phyloP scores from a whole-genome alignment of 2,113 vertebrate species.

The Trichechus manatus region DNA sequence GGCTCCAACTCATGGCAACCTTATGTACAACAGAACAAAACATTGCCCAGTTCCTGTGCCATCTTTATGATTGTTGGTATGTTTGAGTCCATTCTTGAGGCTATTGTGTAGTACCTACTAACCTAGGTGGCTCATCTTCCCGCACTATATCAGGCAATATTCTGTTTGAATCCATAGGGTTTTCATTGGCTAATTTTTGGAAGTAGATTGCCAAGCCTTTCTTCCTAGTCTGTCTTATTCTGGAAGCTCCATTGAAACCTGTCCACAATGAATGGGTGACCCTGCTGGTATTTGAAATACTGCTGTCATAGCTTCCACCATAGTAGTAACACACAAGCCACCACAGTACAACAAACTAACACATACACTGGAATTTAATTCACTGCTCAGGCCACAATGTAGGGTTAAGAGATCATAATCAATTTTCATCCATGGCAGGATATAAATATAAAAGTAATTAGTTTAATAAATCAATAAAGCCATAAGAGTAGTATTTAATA shows the following conservation, averaged over 20 bases:
- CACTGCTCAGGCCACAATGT: not conserved
- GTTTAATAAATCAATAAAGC: conserved; percentile 68
- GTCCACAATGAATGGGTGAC: not conserved
- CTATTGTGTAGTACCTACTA: not conserved
- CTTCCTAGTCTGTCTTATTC: not conserved
- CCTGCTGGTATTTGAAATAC: not conserved
- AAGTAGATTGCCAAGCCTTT: not conserved
- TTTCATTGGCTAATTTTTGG: not conserved
- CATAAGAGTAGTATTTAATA: conserved; percentile 55
- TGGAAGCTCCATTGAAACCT: not conserved
- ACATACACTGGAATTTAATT: not conserved
- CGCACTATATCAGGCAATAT: not conserved
- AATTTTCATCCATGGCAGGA: not conserved
- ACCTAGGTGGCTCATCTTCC: not conserved
- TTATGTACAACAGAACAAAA: not conserved
- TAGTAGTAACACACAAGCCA: not conserved
- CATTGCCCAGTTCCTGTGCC: not conserved
- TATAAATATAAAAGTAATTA: conserved; percentile 58
- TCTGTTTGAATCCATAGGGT: not conserved
- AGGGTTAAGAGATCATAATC: not conserved
- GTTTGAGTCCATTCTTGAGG: not conserved
- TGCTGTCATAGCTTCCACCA: not conserved
- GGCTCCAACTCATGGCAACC: not conserved
- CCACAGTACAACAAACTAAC: not conserved
- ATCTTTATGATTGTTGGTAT: not conserved